Conservation (phyloP, 1,140 invertebrate species). For the Drosophila teissieri region DNA sequence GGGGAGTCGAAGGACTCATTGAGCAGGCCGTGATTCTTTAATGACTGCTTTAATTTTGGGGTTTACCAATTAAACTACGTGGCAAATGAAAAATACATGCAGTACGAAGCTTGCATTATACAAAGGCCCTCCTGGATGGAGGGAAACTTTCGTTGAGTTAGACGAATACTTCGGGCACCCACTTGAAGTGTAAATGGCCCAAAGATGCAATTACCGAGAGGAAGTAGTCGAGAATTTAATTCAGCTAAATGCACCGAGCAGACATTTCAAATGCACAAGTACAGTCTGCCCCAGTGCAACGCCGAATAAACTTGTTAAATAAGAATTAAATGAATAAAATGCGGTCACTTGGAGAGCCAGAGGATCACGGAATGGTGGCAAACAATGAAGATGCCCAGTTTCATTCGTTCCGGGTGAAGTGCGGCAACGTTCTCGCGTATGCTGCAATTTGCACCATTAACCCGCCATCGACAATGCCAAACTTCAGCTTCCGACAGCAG, state of each 20-base stretch:
- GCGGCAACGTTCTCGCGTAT: constrained; percentile 31
- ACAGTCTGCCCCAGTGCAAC: constrained; percentile 36
- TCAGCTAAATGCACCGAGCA: constrained; percentile 28
- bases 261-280: constrained; percentile 52
- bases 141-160: constrained; percentile 10
- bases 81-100: constrained; percentile 79
- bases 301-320: constrained; percentile 65
- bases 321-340: constrained; percentile 54
- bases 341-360: constrained; percentile 30
- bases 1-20: constrained; percentile 1
- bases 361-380: not conserved
- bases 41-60: constrained; percentile 82
- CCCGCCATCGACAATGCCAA: constrained; percentile 43
- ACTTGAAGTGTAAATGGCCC: constrained; percentile 59
- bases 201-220: constrained; percentile 53
- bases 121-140: constrained; percentile 2
- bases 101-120: constrained; percentile 27
- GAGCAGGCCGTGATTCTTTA: constrained; percentile 77
- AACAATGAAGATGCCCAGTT: not conserved
- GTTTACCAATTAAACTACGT: constrained; percentile 82
- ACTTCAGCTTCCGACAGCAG: constrained; percentile 37
- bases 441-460: constrained; percentile 50
- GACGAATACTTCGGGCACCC: constrained; percentile 37
- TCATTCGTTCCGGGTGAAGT: constrained; percentile 15
- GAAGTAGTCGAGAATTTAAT: constrained; percentile 31